Conservation (phyloP, 2,888 invertebrate species). For the Tetragnatha montana region DNA sequence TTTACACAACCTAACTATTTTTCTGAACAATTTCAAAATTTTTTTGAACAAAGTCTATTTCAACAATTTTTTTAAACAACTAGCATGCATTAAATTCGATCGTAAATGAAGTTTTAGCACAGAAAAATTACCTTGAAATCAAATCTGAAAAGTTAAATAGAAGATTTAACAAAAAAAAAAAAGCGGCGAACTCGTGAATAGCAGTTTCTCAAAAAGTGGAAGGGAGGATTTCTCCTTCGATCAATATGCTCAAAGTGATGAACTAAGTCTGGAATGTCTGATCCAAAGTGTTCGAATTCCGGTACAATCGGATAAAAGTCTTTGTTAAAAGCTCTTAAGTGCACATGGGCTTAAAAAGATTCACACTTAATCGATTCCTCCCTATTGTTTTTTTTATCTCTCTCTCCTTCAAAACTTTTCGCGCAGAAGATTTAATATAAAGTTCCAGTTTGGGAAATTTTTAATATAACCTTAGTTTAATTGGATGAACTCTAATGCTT, state of each 20-base stretch:
- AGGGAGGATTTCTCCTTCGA: background rate
- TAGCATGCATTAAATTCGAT: no score
- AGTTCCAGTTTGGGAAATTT: background rate
- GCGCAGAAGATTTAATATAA: background rate
- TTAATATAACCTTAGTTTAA: background rate
- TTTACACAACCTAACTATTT: no score
- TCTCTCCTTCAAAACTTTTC: background rate
- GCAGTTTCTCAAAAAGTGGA: background rate
- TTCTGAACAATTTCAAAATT: no score
- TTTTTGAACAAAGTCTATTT: no score
- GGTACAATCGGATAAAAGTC: constrained; percentile 17
- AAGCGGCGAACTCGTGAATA: no score
- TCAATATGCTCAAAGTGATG: background rate
- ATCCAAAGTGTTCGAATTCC: background rate
- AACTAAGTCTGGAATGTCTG: background rate
- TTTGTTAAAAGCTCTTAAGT: constrained; percentile 38
- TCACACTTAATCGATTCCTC: constrained; percentile 36
- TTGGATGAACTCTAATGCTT: background rate
- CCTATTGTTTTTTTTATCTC: background rate
- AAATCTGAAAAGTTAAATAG: background rate
- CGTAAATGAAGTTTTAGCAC: no score
- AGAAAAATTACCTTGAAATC: no score
- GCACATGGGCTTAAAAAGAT: constrained; percentile 14
- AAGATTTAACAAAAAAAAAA: background rate
- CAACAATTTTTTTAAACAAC: no score